Evolutionary conservation across 2,113 vertebrate genomes (phyloP).

Genomic region (Tenebrosternarchus preto): DNA sequence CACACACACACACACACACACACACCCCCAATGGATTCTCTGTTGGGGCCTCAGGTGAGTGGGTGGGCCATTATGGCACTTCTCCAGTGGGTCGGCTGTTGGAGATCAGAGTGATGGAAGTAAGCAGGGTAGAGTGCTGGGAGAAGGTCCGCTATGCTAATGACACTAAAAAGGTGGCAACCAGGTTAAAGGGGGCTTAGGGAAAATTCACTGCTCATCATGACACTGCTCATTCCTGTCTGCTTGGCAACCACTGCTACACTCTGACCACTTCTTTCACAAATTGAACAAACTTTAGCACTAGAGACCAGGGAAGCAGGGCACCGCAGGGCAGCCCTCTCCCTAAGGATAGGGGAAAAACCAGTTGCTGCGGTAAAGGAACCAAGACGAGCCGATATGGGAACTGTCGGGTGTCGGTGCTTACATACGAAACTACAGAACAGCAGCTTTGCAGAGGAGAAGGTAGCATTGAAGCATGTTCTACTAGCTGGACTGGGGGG

Average conservation of each 20-base stretch:
- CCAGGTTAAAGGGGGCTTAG: background rate
- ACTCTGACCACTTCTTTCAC: too few species aligned
- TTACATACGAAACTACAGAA: background rate
- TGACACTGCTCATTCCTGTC: background rate
- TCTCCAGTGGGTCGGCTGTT: constrained; percentile 34
- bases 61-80: constrained; percentile 27
- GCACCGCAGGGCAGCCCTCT: background rate
- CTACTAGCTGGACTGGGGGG: background rate
- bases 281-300: too few species aligned
- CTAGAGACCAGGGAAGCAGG: background rate
- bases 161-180: constrained; percentile 1
- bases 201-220: too few species aligned
- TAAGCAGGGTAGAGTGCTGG: constrained; percentile 39
- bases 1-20: background rate
- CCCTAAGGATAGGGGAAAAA: background rate
- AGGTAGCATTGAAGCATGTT: background rate
- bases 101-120: constrained; percentile 39
- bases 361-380: background rate
- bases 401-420: too few species aligned
- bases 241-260: too few species aligned
- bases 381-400: background rate
- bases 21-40: constrained; percentile 20
- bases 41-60: constrained; percentile 32
- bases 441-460: background rate
- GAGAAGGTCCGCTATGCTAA: background rate